These are phyloP conservation scores for Falco columbarius DNA, from an alignment of 2,797 vertebrate species.

Conservation along the genomic window DNA sequence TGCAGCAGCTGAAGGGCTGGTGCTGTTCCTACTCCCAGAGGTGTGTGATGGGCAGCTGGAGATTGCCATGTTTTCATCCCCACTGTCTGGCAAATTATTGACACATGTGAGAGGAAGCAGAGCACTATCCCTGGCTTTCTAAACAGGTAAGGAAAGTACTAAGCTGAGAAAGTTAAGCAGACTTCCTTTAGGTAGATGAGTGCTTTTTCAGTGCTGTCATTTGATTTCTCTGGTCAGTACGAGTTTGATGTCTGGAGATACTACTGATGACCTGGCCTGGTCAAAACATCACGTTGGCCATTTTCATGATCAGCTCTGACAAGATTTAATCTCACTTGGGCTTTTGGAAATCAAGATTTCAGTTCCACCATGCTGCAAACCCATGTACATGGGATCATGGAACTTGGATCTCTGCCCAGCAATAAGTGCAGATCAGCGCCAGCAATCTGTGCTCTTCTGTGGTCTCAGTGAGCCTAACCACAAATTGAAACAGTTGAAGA, in stretches of 20 bases:
- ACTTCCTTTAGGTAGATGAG: neutral
- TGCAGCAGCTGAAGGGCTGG: neutral
- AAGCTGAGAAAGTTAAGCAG: neutral
- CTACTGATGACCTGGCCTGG: neutral
- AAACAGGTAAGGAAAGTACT: neutral
- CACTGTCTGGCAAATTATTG: neutral
- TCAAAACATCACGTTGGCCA: neutral
- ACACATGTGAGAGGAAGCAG: neutral
- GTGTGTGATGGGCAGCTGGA: neutral
- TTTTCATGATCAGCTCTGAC: neutral
- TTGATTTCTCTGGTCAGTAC: neutral
- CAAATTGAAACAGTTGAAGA: neutral
- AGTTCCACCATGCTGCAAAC: neutral
- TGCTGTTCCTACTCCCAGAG: neutral
- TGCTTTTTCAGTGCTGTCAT: neutral
- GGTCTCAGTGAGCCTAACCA: neutral
- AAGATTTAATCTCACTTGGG: neutral
- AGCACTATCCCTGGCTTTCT: neutral
- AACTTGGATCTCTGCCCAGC: neutral
- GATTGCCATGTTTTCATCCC: neutral
- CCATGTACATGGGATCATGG: neutral
- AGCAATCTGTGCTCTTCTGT: neutral
- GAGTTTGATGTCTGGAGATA: neutral
- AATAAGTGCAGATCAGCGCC: neutral
- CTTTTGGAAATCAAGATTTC: neutral